Evolutionary conservation across 1,140 invertebrate genomes (phyloP).

Genomic region (Chionoecetes opilio): DNA sequence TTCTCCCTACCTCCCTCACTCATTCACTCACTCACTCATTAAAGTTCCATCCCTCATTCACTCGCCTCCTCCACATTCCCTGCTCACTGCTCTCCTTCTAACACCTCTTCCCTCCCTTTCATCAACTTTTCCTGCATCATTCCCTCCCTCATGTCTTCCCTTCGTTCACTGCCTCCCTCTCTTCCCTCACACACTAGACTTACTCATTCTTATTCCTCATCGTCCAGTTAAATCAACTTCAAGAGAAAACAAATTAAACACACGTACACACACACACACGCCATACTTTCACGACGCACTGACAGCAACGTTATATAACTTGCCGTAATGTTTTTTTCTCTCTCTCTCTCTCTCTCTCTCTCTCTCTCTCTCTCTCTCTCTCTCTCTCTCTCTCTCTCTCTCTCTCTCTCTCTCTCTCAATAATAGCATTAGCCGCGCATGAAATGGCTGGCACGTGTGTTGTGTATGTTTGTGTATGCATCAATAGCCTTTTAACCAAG

Average conservation of each 20-base stretch:
- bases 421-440: background rate
- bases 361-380: slow-evolving; percentile 27
- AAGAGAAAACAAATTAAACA: background rate
- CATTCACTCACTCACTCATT: slow-evolving; percentile 31
- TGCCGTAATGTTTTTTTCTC: background rate
- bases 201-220: background rate
- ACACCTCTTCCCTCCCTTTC: background rate
- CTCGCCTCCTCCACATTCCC: background rate
- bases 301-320: background rate
- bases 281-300: background rate
- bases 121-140: background rate
- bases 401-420: background rate
- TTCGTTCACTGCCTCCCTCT: background rate
- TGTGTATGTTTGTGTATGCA: too few species aligned
- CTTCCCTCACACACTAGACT: background rate
- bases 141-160: background rate
- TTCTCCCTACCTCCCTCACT: background rate
- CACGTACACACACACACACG: background rate
- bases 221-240: background rate
- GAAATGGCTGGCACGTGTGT: background rate
- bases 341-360: background rate
- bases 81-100: background rate
- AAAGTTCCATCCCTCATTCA: too few species aligned
- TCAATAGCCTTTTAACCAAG: background rate
- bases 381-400: slow-evolving; percentile 27